Evolutionary conservation across 2,113 vertebrate species (phyloP).

Genomic region (Percopsis transmontana): DNA sequence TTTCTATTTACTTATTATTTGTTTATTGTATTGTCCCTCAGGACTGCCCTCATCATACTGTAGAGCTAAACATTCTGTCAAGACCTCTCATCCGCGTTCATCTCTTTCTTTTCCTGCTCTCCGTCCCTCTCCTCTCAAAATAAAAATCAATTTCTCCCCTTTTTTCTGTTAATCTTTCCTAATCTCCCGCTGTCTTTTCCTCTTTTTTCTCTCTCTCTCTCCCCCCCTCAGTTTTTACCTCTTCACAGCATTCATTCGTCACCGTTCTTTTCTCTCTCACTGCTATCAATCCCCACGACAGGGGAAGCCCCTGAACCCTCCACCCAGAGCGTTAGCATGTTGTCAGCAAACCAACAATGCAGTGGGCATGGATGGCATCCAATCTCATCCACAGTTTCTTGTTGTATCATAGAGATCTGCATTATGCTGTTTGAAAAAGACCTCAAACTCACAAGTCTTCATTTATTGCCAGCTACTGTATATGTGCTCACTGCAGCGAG

Average conservation of each 20-base stretch:
- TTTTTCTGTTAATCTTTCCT: neutral
- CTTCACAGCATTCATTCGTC: neutral
- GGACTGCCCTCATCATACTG: too few species aligned
- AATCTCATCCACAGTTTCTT: neutral
- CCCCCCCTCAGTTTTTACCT: neutral
- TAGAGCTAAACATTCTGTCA: too few species aligned
- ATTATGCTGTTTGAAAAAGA: neutral
- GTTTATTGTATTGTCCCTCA: too few species aligned
- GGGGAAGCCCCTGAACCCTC: neutral
- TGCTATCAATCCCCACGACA: constrained; percentile 8
- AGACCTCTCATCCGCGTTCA: too few species aligned
- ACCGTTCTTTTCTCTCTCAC: too few species aligned
- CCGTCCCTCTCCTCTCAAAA: neutral
- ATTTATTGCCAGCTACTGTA: too few species aligned
- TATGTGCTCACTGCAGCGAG: neutral
- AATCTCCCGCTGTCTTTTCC: neutral
- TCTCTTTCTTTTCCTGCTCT: neutral
- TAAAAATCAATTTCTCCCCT: neutral
- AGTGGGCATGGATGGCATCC: neutral
- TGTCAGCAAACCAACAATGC: neutral
- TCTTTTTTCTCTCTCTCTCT: constrained; percentile 7
- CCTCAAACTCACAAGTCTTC: neutral
- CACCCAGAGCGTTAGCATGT: neutral
- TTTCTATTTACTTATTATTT: too few species aligned
- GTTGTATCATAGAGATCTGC: neutral